Evolutionary conservation across 2,113 vertebrate genomes (phyloP), one percentile per base, ranked within the genome.

Genomic region (Channa argus): DNA sequence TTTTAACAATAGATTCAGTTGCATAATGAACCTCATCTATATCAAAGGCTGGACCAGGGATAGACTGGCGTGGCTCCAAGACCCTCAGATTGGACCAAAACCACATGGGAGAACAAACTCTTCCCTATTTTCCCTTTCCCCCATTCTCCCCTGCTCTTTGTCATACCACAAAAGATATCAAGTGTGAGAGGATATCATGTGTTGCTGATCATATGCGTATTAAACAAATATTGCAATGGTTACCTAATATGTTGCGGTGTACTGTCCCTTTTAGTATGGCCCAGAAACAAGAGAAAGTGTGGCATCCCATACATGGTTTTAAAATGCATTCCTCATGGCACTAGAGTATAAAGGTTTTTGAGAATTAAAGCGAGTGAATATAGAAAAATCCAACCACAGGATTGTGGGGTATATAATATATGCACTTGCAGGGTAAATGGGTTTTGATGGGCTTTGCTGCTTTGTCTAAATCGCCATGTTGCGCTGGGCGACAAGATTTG

Each of bases 1-100:
- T 61, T 80, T 59, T 80, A 85, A 93, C 91, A 94, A 92, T 90
- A 92, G 89, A 92, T 91, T 90, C 74, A 74, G 90, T 93, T 94
- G 90, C 93, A 93, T 94, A 93, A 93, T 87, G 84, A 91, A 90
- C 80, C 53, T 87, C 88, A 76, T 93, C 82, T 87, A 90, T 92
- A 92, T 94, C 90, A 92, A 93, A 91, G 87, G 71, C 86, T 74
- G 80, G 86, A 82, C 67, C 68, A 49, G 77, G 85, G 83, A 74
- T 69, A 72, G 87, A 81, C 82, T 93, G 93, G 90, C 83, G 7
- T 12, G 24, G 13, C 71, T 92, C 92, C 91, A 94, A 82, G 83
- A 65, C 75, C 79, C 65, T 75, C 69, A 63, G 76, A 92, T 89
- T 8, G 33, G 82, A 82, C 91, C 91, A 89, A 91, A 93, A 91